A percentile compares a stretch with the other conserved stretches of the same genome.
Evolutionary conservation across 1,140 invertebrate species (phyloP).

Genomic region (Musca vetustissima): DNA sequence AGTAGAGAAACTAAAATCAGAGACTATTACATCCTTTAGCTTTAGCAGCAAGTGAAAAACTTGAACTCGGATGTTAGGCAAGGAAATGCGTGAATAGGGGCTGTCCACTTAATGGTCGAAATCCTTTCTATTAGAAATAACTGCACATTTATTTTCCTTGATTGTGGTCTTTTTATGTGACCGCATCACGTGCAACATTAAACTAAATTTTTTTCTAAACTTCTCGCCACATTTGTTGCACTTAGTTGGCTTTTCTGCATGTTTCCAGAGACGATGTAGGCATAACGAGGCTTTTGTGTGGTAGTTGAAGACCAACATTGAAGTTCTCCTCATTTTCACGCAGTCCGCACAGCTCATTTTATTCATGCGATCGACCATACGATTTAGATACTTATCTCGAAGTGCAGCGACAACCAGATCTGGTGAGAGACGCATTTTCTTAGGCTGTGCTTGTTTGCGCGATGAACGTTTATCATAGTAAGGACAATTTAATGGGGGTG

Average conservation of each 20-base stretch:
- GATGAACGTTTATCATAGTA: slow-evolving; percentile 35
- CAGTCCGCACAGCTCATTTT: slow-evolving; percentile 41
- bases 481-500: neutral
- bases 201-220: slow-evolving; percentile 39
- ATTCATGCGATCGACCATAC: slow-evolving; percentile 38
- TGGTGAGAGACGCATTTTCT: slow-evolving; percentile 50
- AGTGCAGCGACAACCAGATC: slow-evolving; percentile 44
- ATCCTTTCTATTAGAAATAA: too few relatives aligned
- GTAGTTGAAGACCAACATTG: slow-evolving; percentile 52
- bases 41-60: too few relatives aligned
- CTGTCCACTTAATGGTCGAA: too few relatives aligned
- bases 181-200: slow-evolving; percentile 32
- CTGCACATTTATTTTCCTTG: too few relatives aligned
- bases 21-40: too few relatives aligned
- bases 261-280: slow-evolving; percentile 58
- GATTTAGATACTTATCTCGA: slow-evolving; percentile 51
- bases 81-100: too few relatives aligned
- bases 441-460: slow-evolving; percentile 54
- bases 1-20: too few relatives aligned
- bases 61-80: too few relatives aligned
- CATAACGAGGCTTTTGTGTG: slow-evolving; percentile 57
- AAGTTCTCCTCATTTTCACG: slow-evolving; percentile 26
- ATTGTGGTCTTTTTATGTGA: neutral
- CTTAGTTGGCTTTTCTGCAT: slow-evolving; percentile 31
- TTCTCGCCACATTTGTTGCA: slow-evolving; percentile 35